Evolutionary conservation across 2,888 invertebrate genomes (phyloP).

Genomic region (Xylota sylvarum): DNA sequence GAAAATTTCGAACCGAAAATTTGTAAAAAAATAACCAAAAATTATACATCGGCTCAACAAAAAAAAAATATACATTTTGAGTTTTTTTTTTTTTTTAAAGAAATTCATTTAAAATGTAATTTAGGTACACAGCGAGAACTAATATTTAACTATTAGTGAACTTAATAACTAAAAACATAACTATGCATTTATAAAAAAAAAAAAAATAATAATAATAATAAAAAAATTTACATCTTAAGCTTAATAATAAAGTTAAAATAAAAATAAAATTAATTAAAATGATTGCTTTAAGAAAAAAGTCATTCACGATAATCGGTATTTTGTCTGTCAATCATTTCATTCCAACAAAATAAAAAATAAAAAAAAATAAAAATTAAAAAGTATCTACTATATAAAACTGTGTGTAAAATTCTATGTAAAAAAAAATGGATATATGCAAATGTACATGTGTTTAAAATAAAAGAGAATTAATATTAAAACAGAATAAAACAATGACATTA

Average conservation of each 20-base stretch:
- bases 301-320: slow-evolving; percentile 29
- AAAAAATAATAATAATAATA: too few species aligned
- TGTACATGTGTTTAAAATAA: slow-evolving; percentile 62
- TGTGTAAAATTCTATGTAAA: slow-evolving; percentile 56
- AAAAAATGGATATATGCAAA: slow-evolving; percentile 58
- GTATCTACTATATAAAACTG: slow-evolving; percentile 22
- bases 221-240: slow-evolving; percentile 68
- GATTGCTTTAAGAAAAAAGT: slow-evolving; percentile 48
- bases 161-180: slow-evolving; percentile 61
- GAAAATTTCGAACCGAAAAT: slow-evolving; percentile 6
- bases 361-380: too few species aligned
- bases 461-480: slow-evolving; percentile 27
- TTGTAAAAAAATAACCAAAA: slow-evolving; percentile 34
- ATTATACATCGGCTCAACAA: slow-evolving; percentile 30
- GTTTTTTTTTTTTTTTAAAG: slow-evolving; percentile 24
- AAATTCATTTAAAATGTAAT: slow-evolving; percentile 74
- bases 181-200: slow-evolving; percentile 32
- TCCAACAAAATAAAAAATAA: slow-evolving; percentile 53
- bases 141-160: slow-evolving; percentile 66
- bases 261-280: slow-evolving; percentile 42
- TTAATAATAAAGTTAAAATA: slow-evolving; percentile 32
- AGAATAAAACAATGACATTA: slow-evolving; percentile 46
- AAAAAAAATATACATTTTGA: slow-evolving; percentile 42
- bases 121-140: slow-evolving; percentile 76
- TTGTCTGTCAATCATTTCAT: slow-evolving; percentile 44